These are phyloP conservation scores for Pycnonotus jocosus DNA, from an alignment of 2,113 vertebrate species.

Conservation along the genomic window DNA sequence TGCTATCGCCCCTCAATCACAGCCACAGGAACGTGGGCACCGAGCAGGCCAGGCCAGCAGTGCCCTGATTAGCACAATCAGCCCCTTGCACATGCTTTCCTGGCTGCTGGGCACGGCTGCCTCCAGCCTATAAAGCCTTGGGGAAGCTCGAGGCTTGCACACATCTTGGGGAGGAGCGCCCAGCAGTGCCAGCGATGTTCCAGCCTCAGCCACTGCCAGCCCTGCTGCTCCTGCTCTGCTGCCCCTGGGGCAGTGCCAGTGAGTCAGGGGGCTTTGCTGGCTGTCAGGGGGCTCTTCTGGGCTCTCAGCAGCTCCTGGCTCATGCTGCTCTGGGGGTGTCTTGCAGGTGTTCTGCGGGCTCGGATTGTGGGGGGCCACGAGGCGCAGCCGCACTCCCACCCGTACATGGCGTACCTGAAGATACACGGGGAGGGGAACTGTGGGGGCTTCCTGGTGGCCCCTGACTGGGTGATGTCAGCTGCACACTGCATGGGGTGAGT, in stretches of 20 bases:
- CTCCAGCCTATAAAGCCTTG: not conserved
- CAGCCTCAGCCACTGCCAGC: not conserved
- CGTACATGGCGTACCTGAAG: slow-evolving; percentile 46
- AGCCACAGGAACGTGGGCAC: not conserved
- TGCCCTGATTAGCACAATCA: slow-evolving; percentile 21
- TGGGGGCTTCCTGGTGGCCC: slow-evolving; percentile 55
- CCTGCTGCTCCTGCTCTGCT: slow-evolving; percentile 3
- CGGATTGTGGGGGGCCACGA: slow-evolving; percentile 40
- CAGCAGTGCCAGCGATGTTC: not conserved
- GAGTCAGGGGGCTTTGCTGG: not conserved
- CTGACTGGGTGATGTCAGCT: slow-evolving; percentile 53
- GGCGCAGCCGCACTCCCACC: slow-evolving; percentile 50
- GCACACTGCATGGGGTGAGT: slow-evolving; percentile 60
- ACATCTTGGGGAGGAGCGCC: fast-evolving
- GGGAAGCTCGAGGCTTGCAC: not conserved
- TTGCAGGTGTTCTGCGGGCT: not conserved
- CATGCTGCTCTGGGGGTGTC: fast-evolving
- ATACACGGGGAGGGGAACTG: fast-evolving
- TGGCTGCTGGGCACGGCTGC: not conserved
- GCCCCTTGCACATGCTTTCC: not conserved
- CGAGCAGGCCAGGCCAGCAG: not conserved
- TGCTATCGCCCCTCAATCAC: not conserved
- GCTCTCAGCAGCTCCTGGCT: not conserved
- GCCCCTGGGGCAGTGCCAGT: not conserved
- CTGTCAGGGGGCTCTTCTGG: not conserved